Conservation (phyloP, 2,113 vertebrate species). For the Pampusana beccarii region DNA sequence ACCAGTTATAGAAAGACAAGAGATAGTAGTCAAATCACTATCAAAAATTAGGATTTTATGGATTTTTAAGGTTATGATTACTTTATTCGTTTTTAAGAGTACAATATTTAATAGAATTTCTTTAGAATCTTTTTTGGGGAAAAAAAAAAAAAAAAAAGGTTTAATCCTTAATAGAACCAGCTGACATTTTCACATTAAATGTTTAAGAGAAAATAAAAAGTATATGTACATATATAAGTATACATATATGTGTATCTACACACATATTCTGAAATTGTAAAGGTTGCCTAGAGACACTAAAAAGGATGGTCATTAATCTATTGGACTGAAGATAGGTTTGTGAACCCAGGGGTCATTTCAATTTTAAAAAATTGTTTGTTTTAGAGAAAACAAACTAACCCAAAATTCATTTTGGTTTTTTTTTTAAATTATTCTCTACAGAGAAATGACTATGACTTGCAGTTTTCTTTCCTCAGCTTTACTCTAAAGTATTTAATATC, state of each 20-base stretch:
- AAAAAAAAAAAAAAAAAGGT: neutral
- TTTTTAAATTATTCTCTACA: neutral
- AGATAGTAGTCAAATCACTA: neutral
- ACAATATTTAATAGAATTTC: neutral
- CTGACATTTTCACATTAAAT: neutral
- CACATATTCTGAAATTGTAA: neutral
- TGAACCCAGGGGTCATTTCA: neutral
- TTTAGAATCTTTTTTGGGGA: neutral
- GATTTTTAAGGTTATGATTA: neutral
- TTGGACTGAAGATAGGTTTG: neutral
- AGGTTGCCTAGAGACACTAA: neutral
- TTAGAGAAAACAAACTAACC: neutral
- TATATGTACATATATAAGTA: accelerated
- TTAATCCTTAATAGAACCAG: neutral
- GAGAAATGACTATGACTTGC: neutral
- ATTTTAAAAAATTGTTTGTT: neutral
- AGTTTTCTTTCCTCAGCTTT: neutral
- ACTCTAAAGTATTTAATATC: neutral
- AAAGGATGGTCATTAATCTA: neutral
- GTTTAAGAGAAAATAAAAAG: neutral
- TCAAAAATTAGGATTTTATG: neutral
- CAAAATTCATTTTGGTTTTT: neutral
- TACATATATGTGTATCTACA: neutral
- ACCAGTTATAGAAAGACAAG: neutral
- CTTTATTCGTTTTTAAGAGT: neutral